Conservation (phyloP, 2,113 vertebrate genomes). For the Blennius ocellaris region DNA sequence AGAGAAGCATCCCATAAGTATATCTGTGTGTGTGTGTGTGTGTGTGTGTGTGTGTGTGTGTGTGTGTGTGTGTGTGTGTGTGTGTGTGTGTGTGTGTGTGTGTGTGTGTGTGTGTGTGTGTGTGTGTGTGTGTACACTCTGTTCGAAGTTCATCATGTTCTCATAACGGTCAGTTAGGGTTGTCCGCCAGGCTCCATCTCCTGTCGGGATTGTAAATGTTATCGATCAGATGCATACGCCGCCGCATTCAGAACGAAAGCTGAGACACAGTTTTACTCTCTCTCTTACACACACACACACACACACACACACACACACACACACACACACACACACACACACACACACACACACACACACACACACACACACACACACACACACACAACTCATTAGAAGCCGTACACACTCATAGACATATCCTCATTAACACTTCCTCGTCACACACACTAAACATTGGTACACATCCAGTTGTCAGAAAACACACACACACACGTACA, state of each 20-base stretch:
- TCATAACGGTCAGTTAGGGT: constrained; percentile 77
- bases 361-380: constrained; percentile 44
- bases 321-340: constrained; percentile 38
- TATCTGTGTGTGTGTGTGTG: not conserved
- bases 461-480: constrained; percentile 65
- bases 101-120: constrained; percentile 42
- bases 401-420: constrained; percentile 70
- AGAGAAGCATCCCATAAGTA: constrained; percentile 64
- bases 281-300: constrained; percentile 44
- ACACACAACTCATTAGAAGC: constrained; percentile 76
- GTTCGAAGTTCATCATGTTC: constrained; percentile 77
- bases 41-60: constrained; percentile 44
- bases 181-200: constrained; percentile 70
- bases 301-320: constrained; percentile 45
- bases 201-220: constrained; percentile 82
- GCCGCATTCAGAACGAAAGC: constrained; percentile 75
- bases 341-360: constrained; percentile 47
- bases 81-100: constrained; percentile 52
- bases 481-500: constrained; percentile 29
- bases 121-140: constrained; percentile 41
- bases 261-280: constrained; percentile 49
- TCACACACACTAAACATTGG: constrained; percentile 72
- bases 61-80: constrained; percentile 44
- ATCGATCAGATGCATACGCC: constrained; percentile 75
- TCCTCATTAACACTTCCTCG: constrained; percentile 75